Evolutionary conservation across 2,888 invertebrate species (phyloP).

Genomic region (Pyralis farinalis): DNA sequence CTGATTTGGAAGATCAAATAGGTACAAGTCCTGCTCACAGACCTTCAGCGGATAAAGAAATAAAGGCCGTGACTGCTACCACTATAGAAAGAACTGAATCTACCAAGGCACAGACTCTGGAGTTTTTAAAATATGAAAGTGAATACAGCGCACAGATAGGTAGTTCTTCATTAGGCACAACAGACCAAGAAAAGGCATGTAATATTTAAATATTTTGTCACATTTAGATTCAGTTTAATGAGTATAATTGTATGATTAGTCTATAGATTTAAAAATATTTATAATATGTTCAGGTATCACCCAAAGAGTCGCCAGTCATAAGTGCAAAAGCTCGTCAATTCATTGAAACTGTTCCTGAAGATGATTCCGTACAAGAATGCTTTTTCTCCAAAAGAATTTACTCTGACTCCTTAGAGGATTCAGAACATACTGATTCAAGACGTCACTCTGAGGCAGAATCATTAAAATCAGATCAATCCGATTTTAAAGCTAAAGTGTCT

Average conservation of each 20-base stretch:
- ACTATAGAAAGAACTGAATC: slow-evolving; percentile 28
- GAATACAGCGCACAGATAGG: slow-evolving; percentile 57
- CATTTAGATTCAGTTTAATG: no score
- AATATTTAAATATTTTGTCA: not conserved
- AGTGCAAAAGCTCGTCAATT: slow-evolving; percentile 77
- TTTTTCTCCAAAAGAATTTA: slow-evolving; percentile 78
- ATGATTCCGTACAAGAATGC: slow-evolving; percentile 77
- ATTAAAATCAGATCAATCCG: slow-evolving; percentile 74
- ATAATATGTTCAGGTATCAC: slow-evolving; percentile 38
- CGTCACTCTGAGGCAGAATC: slow-evolving; percentile 77
- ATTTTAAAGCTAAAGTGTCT: slow-evolving; percentile 68
- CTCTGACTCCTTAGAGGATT: slow-evolving; percentile 76
- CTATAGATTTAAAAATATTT: not conserved
- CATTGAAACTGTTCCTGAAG: slow-evolving; percentile 78
- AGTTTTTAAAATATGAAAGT: slow-evolving; percentile 62
- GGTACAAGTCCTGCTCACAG: slow-evolving; percentile 64
- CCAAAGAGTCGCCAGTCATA: slow-evolving; percentile 73
- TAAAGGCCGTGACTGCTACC: slow-evolving; percentile 28
- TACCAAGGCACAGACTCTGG: slow-evolving; percentile 44
- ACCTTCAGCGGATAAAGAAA: slow-evolving; percentile 33
- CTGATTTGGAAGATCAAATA: slow-evolving; percentile 72
- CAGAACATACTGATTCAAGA: slow-evolving; percentile 73
- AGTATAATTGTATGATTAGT: not conserved
- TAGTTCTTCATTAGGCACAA: slow-evolving; percentile 26
- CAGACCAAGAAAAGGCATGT: slow-evolving; percentile 52